Evolutionary conservation across 1,140 invertebrate species (phyloP).

Genomic region (Tachypleus tridentatus): DNA sequence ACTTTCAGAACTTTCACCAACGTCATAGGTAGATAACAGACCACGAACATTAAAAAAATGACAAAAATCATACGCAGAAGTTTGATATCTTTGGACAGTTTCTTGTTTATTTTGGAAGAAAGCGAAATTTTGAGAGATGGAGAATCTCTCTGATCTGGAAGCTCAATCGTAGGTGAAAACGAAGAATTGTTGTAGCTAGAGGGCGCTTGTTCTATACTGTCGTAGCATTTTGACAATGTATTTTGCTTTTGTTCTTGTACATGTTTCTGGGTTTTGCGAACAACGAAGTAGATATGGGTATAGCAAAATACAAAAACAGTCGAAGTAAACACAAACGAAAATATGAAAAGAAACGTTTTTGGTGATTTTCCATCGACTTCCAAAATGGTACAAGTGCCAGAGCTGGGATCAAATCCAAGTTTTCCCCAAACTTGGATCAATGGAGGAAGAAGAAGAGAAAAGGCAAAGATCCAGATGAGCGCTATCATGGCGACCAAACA

Average conservation of each 20-base stretch:
- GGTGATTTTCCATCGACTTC: constrained; percentile 56
- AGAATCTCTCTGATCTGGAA: too few relatives aligned
- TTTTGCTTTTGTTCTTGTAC: too few relatives aligned
- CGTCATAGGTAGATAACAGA: not conserved
- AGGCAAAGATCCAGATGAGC: constrained; percentile 56
- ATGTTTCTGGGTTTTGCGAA: constrained; percentile 39
- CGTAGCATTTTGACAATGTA: too few relatives aligned
- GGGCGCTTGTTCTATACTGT: too few relatives aligned
- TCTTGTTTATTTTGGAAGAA: too few relatives aligned
- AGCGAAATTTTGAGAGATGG: too few relatives aligned
- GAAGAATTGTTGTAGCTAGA: too few relatives aligned
- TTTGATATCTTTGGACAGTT: too few relatives aligned
- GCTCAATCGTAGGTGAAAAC: too few relatives aligned
- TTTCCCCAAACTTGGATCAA: constrained; percentile 62
- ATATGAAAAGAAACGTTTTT: constrained; percentile 68
- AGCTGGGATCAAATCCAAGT: constrained; percentile 48
- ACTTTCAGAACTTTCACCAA: not conserved
- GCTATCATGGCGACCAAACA: constrained; percentile 29
- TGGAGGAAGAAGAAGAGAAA: constrained; percentile 53
- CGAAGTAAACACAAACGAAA: constrained; percentile 67
- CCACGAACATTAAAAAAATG: too few relatives aligned
- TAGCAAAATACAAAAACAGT: constrained; percentile 68
- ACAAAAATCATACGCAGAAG: too few relatives aligned
- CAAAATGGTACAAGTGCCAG: constrained; percentile 32
- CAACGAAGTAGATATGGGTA: constrained; percentile 69